Evolutionary conservation across 2,888 invertebrate species (phyloP).

Genomic region (Schizotus pectinicornis): DNA sequence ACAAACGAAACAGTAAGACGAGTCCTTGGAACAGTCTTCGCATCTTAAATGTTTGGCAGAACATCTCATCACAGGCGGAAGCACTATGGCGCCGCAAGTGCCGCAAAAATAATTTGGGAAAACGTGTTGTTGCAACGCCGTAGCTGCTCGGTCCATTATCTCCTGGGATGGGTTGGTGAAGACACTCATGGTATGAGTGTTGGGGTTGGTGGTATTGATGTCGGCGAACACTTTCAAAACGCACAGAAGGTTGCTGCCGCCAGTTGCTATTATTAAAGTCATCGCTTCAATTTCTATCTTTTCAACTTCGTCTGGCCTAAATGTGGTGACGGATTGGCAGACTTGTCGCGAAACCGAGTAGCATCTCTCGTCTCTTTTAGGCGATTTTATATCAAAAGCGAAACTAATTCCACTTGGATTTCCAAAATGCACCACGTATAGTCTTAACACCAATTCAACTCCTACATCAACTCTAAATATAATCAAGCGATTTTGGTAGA

Average conservation of each 20-base stretch:
- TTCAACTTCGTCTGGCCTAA: no score
- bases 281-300: no score
- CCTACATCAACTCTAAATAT: background rate
- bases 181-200: background rate
- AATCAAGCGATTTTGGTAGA: background rate
- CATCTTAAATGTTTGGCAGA: conserved; percentile 4
- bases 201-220: no score
- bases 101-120: background rate
- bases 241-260: no score
- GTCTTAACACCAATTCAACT: background rate
- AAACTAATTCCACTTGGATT: background rate
- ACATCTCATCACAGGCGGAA: conserved; percentile 1
- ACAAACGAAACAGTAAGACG: background rate
- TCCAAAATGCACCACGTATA: background rate
- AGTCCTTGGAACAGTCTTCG: background rate
- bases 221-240: no score
- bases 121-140: background rate
- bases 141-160: background rate
- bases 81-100: background rate
- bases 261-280: no score
- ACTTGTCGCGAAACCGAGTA: no score
- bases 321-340: no score
- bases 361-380: no score
- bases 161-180: background rate
- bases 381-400: no score